Evolutionary conservation across 2,888 invertebrate species (phyloP).

Genomic region (Drosophila lacicola): DNA sequence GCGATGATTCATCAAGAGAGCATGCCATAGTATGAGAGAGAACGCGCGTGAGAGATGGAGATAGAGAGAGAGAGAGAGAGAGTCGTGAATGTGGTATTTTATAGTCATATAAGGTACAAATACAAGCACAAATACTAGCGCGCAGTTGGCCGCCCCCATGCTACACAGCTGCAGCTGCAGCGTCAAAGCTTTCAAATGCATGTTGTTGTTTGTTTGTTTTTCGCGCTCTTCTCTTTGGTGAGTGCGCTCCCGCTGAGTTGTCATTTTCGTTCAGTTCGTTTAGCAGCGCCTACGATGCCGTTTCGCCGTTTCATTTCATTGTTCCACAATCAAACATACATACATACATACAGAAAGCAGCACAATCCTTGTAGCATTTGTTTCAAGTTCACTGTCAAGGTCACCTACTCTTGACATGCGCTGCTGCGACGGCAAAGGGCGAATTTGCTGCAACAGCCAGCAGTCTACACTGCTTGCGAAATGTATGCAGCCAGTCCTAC

Average conservation of each 20-base stretch:
- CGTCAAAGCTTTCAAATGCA: slow-evolving; percentile 29
- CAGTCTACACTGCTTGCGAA: slow-evolving; percentile 51
- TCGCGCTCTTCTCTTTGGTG: slow-evolving; percentile 6
- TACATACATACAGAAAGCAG: slow-evolving; percentile 38
- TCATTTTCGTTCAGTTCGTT: slow-evolving; percentile 33
- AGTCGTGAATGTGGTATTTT: slow-evolving; percentile 10
- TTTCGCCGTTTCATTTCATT: slow-evolving; percentile 31
- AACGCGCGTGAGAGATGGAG: slow-evolving; percentile 4
- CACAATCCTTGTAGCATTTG: slow-evolving; percentile 82
- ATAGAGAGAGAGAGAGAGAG: slow-evolving; percentile 14
- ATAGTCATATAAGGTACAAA: slow-evolving; percentile 39
- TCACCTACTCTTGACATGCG: slow-evolving; percentile 89
- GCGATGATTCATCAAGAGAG: slow-evolving; percentile 64
- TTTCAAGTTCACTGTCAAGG: slow-evolving; percentile 94
- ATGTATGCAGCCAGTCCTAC: slow-evolving; percentile 23
- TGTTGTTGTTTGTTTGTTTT: slow-evolving; percentile 1
- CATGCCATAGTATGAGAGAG: neutral
- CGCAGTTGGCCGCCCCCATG: slow-evolving; percentile 17
- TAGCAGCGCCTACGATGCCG: neutral
- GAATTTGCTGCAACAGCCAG: slow-evolving; percentile 43
- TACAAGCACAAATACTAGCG: slow-evolving; percentile 26
- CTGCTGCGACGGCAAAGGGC: slow-evolving; percentile 82
- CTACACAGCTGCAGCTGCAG: slow-evolving; percentile 36
- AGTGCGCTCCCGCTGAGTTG: slow-evolving; percentile 10
- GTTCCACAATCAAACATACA: slow-evolving; percentile 31